Evolutionary conservation across 2,797 vertebrate species (phyloP), one percentile per base, ranked within the genome.

Genomic region (Gadopsis bispinosus): DNA sequence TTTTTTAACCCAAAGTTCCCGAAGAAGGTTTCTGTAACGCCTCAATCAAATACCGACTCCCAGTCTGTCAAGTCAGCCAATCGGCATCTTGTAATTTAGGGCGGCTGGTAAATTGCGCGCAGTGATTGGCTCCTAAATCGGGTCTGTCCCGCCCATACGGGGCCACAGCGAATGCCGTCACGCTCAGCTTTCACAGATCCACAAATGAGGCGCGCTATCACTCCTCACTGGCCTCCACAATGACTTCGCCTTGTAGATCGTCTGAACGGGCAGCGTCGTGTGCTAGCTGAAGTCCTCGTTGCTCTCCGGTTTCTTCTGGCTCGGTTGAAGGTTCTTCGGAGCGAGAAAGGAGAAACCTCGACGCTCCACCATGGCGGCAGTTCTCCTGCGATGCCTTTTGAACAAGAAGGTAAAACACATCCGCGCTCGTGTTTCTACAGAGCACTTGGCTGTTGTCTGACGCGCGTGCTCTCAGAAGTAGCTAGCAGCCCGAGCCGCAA

Each of bases 291-390:
- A 91, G 37, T 85, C 89, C 56, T 54, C 56, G 71, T 7, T 26
- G 39, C 77, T 0, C 50, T 31, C n/a, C 20, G 0, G 33, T 55
- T 54, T 73, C 10, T 60, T 65, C 68, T 80, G 78, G 84, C 84
- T 91, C 83, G 75, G 58, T 64, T 73, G 71, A 88, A 89, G 87
- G 89, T 77, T 77, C 72, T 89, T 83, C 33, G 9, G 64, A n/a
- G 69, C 55, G 58, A 67, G 48, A 56, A 58, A 41, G 70, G 0
- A 76, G 0, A 66, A 68, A 69, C 29, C 20, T 10, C 26, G 26
- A 67, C 19, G 20, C 19, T 31, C 17, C 69, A 88, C 63, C 73
- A 94, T 95, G 94, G 92, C 93, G 64, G 88, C 89, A 20, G 65
- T 94, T 65, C 79, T 94, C 22, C 67, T 86, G 29, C 91, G 94